A percentile compares a stretch with the other conserved stretches of the same genome.
phyloP scores from a whole-genome alignment of 2,113 vertebrate species.

The Ammodytes marinus region DNA sequence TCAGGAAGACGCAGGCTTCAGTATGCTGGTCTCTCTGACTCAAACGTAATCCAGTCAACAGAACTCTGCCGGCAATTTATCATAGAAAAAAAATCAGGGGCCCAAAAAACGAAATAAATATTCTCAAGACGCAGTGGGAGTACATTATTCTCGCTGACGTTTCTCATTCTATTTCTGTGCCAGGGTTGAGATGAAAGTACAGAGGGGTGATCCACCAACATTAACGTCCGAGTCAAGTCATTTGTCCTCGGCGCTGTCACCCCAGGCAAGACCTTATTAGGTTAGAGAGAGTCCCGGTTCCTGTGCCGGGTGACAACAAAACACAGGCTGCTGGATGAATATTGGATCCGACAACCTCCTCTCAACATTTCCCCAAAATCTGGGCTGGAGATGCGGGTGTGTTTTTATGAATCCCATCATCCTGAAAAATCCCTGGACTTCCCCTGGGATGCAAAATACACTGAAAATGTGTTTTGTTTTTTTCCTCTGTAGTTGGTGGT shows the following conservation, averaged over 20 bases:
- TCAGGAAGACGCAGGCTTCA: constrained; percentile 2
- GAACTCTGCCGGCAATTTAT: constrained; percentile 50
- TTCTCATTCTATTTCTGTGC: constrained; percentile 68
- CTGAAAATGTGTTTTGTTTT: constrained; percentile 9
- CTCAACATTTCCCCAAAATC: constrained; percentile 64
- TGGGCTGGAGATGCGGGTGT: constrained; percentile 27
- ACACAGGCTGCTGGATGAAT: constrained; percentile 63
- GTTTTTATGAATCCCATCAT: constrained; percentile 34
- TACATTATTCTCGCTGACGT: constrained; percentile 74
- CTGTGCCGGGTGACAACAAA: constrained; percentile 66
- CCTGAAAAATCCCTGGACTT: constrained; percentile 54
- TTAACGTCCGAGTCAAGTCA: constrained; percentile 73
- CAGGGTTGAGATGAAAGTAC: constrained; percentile 62
- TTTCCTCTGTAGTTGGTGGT: neutral
- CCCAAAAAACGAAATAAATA: constrained; percentile 63
- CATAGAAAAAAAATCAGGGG: constrained; percentile 41
- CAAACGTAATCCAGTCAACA: constrained; percentile 54
- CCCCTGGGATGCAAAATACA: constrained; percentile 37
- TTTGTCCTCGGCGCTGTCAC: constrained; percentile 71
- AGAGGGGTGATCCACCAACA: constrained; percentile 70
- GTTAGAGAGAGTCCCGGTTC: constrained; percentile 70
- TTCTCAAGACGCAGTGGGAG: constrained; percentile 52
- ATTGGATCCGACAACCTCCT: constrained; percentile 71
- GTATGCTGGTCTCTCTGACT: neutral
- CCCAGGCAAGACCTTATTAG: constrained; percentile 76